Base-by-base conservation (phyloP, 2,888 invertebrate genomes). In the Euphydryas editha region DNA sequence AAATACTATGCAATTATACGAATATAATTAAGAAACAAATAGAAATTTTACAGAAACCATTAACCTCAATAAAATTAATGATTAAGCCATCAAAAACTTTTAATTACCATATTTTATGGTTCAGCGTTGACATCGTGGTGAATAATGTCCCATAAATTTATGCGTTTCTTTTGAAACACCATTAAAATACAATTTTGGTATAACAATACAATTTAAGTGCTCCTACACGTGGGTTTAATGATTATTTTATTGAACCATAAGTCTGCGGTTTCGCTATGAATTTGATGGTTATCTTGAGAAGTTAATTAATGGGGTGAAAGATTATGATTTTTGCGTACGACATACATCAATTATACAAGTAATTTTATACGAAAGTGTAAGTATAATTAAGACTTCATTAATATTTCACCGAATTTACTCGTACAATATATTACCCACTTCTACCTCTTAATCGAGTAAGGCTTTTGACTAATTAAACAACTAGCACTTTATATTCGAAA, bases 61-160 rank as follows among this genome's bases (percentile, higher is more conserved):
- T 54, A 54, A 54, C 54, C 54, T 24, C n/a, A 54, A 54, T 54
- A 36, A 17, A 54, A 54, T 51, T 54, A 54, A 36, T 17, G 54
- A 54, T 54, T n/a, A 54, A 54, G 54, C 15, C 30, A 36, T 54
- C 54, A 30, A 51, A 51, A 24, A 54, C 54, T 54, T 36, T 36
- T 54, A 54, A 54, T 54, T 54, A 36, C 36, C 36, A 17, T 24
- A n/a, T 36, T 54, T 36, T 36, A 54, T 36, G 54, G 17, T 36
- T 1, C 11, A 10, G n/a, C 54, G 54, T 18, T 54, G 54, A 54
- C 54, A 54, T n/a, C 18, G 30, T 4, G 18, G 11, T 54, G 21
- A 54, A 30, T 30, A 21, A 36, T 54, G 30, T 17, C 54, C 11
- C 17, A 30, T 36, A 54, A 36, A 54, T 54, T 54, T 17, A 54